These are phyloP conservation scores for Drosophila bunnanda DNA, from an alignment of 2,888 invertebrate species.

Conservation along the genomic window DNA sequence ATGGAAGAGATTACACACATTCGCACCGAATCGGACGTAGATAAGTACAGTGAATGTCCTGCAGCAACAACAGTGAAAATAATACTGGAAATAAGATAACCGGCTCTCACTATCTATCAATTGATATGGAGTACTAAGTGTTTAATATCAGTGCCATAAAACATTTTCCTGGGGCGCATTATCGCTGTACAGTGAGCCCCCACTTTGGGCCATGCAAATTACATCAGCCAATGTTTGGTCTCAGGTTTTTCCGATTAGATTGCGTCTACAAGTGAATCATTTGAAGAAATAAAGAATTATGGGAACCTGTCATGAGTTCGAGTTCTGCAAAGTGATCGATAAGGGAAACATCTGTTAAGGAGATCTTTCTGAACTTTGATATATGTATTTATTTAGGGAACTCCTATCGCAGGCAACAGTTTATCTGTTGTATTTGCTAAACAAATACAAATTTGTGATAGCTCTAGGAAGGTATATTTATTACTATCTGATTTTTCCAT, in stretches of 20 bases:
- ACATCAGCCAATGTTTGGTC: slow-evolving; percentile 35
- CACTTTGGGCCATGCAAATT: slow-evolving; percentile 32
- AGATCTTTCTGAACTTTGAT: background rate
- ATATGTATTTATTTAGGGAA: no score
- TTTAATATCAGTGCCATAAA: slow-evolving; percentile 15
- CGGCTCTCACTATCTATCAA: slow-evolving; percentile 1
- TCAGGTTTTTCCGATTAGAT: slow-evolving; percentile 28
- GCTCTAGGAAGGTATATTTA: background rate
- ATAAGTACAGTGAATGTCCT: slow-evolving; percentile 38
- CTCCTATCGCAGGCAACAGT: background rate
- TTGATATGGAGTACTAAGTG: slow-evolving; percentile 7
- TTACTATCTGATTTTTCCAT: background rate
- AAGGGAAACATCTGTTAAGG: background rate
- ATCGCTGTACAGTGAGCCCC: slow-evolving; percentile 23
- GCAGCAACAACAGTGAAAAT: background rate
- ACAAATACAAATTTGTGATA: background rate
- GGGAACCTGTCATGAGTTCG: background rate
- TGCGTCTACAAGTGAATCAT: slow-evolving; percentile 17
- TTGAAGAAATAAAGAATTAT: slow-evolving; percentile 6
- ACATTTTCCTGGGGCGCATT: background rate
- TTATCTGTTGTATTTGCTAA: background rate
- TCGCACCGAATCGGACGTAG: slow-evolving; percentile 9
- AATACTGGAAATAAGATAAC: slow-evolving; percentile 12
- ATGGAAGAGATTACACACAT: slow-evolving; percentile 25
- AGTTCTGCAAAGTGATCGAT: background rate